A percentile compares a stretch with the other conserved stretches of the same genome.
These are phyloP conservation scores for Amphipyra tragopoginis DNA, from an alignment of 2,888 invertebrate genomes.

Conservation along the genomic window DNA sequence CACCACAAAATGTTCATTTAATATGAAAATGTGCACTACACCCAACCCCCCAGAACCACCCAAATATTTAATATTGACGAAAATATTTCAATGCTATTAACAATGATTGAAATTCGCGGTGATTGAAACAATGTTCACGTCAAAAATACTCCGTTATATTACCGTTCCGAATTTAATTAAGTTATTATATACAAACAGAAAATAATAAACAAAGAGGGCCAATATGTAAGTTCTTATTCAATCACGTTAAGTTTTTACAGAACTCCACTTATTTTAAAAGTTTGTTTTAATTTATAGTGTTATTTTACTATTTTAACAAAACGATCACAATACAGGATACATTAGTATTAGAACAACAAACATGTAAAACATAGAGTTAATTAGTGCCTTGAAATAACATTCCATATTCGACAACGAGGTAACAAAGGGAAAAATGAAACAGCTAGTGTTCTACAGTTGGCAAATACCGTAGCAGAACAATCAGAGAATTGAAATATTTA, in stretches of 20 bases:
- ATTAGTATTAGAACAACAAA: constrained; percentile 45
- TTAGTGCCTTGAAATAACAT: constrained; percentile 52
- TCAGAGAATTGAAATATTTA: constrained; percentile 62
- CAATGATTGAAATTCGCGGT: constrained; percentile 36
- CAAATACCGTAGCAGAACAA: constrained; percentile 58
- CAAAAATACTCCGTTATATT: constrained; percentile 15
- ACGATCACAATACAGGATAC: constrained; percentile 40
- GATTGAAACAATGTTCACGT: constrained; percentile 21
- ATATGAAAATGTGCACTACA: constrained; percentile 56
- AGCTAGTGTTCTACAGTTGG: constrained; percentile 51
- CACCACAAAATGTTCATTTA: constrained; percentile 63
- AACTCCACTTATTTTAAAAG: constrained; percentile 1
- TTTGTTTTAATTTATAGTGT: constrained; percentile 5
- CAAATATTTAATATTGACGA: constrained; percentile 41
- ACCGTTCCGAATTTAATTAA: constrained; percentile 8
- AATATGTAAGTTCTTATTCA: background rate
- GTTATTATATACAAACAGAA: constrained; percentile 15
- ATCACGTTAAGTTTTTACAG: background rate
- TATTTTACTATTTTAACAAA: constrained; percentile 24
- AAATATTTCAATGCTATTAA: constrained; percentile 47
- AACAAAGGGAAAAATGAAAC: constrained; percentile 55
- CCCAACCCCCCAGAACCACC: constrained; percentile 2
- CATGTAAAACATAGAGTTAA: constrained; percentile 52
- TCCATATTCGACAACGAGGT: constrained; percentile 40
- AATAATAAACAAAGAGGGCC: constrained; percentile 14